phyloP scores from a whole-genome alignment of 1,140 invertebrate genomes.

The Euglossa dilemma region DNA sequence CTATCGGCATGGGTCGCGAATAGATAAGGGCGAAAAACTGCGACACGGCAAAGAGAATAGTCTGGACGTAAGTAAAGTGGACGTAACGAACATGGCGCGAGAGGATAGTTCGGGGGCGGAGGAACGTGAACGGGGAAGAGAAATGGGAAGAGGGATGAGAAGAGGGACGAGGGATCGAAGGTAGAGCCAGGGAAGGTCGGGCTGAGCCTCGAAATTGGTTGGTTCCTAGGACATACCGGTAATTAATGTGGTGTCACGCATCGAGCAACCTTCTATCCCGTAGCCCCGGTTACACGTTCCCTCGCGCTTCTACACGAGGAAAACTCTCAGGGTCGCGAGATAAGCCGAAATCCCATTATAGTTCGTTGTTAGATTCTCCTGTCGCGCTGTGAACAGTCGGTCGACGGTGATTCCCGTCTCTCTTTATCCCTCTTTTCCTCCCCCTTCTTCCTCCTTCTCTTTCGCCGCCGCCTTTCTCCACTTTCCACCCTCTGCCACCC shows the following conservation, averaged over 20 bases:
- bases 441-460: constrained; percentile 49
- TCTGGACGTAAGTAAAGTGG: neutral
- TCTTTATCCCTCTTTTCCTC: neutral
- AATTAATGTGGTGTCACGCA: constrained; percentile 67
- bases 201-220: constrained; percentile 27
- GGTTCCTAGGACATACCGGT: constrained; percentile 45
- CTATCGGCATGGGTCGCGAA: too few species aligned
- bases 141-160: too few species aligned
- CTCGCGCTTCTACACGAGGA: constrained; percentile 24
- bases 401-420: constrained; percentile 8
- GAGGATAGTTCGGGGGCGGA: neutral
- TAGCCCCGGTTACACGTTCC: neutral
- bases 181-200: neutral
- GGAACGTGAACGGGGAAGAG: too few species aligned
- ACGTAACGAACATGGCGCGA: neutral
- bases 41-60: neutral
- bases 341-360: constrained; percentile 73
- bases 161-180: neutral
- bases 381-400: constrained; percentile 39
- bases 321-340: constrained; percentile 54
- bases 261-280: constrained; percentile 35
- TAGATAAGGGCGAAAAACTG: too few species aligned
- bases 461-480: constrained; percentile 11
- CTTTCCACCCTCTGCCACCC: neutral
- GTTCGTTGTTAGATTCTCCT: constrained; percentile 67